Base-by-base conservation (phyloP, 2,888 invertebrate genomes). In the Leptura quadrifasciata region DNA sequence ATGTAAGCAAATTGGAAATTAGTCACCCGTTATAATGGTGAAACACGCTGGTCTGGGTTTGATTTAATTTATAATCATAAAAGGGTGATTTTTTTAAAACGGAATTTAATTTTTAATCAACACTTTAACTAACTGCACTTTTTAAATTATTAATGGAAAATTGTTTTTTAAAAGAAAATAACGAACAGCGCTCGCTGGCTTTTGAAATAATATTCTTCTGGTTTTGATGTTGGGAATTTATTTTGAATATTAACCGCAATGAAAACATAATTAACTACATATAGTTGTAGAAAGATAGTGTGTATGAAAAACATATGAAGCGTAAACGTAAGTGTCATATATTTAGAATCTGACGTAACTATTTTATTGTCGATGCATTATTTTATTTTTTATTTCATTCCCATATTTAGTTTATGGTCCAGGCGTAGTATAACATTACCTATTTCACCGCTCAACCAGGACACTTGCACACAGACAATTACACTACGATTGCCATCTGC, bases 1-100 rank as follows among this genome's bases (percentile, higher is more conserved):
- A 83, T 83, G 82, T 84, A 82, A 85, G 84, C 83, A 83, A 85
- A 83, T 83, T 83, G 83, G 74, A 82, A 84, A 83, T 84, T 83
- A 84, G 82, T 83, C 83, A 83, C 78, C 83, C 81, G 82, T 84
- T 82, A 83, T 83, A 82, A 82, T 80, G 81, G 80, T 80, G 80
- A 77, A 78, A 78, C 81, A 80, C 75, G 81, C 79, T 76, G 76
- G 79, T 76, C 81, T 82, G 83, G 79, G 72, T 84, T 83, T 83
- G 83, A 84, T 84, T 81, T 81, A 82, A 82, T 81, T 82, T 81
- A 81, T 79, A 82, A 82, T 82, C 81, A 76, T 77, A 81, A 83
- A 83, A 80, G 78, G 78, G 74, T 67, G 68, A 54, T 79, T 79
- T 79, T 80, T 80, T 60, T 75, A 27, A 52, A 63, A 61, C 57